These are phyloP conservation scores for Lycopodina hypogea DNA, from an alignment of 37 sponge, comb jelly and placozoan species.

Conservation along the genomic window DNA sequence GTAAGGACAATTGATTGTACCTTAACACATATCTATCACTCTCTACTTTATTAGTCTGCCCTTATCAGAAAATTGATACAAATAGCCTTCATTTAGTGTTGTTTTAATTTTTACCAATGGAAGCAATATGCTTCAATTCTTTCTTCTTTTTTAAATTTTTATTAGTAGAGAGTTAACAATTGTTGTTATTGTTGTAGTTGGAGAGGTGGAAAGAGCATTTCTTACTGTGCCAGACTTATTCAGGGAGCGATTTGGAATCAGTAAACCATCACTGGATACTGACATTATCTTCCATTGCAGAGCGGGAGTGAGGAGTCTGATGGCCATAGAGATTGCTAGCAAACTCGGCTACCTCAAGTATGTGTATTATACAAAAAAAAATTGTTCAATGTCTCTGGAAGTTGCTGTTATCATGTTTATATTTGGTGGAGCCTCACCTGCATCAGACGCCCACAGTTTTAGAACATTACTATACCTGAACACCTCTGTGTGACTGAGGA, in stretches of 20 bases:
- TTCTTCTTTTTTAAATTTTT: no score
- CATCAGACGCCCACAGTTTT: no score
- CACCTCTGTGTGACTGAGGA: no score
- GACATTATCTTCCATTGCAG: slow-evolving; percentile 77
- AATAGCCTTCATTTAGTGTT: neutral
- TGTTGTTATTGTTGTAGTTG: slow-evolving; percentile 48
- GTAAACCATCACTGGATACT: slow-evolving; percentile 45
- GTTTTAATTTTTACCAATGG: no score
- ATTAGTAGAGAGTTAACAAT: no score
- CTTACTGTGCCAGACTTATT: slow-evolving; percentile 48
- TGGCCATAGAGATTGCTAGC: slow-evolving; percentile 62
- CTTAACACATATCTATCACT: no score
- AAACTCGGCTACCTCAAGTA: slow-evolving; percentile 76
- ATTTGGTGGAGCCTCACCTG: no score
- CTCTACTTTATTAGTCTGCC: no score
- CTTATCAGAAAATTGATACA: neutral
- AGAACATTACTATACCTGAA: no score
- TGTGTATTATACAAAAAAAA: neutral
- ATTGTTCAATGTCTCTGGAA: neutral
- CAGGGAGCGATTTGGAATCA: slow-evolving; percentile 37
- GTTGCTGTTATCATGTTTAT: neutral
- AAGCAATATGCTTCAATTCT: no score
- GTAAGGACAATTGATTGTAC: slow-evolving; percentile 23
- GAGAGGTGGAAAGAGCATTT: slow-evolving; percentile 69
- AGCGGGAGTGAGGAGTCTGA: slow-evolving; percentile 68